These are phyloP conservation scores for Drosophila virilis DNA, from an alignment of 1,140 invertebrate genomes.

Conservation along the genomic window DNA sequence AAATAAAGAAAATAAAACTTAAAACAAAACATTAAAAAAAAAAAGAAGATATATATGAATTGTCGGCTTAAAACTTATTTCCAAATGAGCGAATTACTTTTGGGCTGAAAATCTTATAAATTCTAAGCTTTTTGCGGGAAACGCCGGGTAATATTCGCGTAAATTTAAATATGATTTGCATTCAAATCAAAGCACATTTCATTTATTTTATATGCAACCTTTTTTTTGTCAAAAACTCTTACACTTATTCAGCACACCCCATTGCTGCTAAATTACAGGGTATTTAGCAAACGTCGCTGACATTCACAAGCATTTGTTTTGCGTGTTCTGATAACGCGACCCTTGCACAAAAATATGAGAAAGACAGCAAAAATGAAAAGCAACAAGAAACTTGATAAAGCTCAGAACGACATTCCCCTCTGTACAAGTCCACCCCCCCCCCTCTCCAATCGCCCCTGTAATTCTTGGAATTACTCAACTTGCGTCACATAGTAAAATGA, in stretches of 20 bases:
- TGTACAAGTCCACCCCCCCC: background rate
- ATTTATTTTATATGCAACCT: too few relatives aligned
- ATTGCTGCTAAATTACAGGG: background rate
- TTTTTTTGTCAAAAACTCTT: too few relatives aligned
- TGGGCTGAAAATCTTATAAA: too few relatives aligned
- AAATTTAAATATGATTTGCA: too few relatives aligned
- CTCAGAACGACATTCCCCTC: background rate
- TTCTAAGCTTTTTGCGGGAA: too few relatives aligned
- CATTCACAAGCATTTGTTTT: background rate
- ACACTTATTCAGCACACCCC: background rate
- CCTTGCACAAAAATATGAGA: conserved; percentile 5
- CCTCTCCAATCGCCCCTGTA: background rate
- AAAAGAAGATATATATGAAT: too few relatives aligned
- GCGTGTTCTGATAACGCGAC: conserved; percentile 19
- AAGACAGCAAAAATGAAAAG: conserved; percentile 1
- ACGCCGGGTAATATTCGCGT: too few relatives aligned
- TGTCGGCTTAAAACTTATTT: too few relatives aligned
- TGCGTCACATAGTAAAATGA: conserved; percentile 22
- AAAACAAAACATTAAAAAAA: too few relatives aligned
- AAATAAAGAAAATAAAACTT: too few relatives aligned
- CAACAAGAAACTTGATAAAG: conserved; percentile 6
- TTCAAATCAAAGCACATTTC: too few relatives aligned
- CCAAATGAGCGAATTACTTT: too few relatives aligned
- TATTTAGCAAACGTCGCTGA: background rate
- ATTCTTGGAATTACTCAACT: background rate